Percentiles rank a stretch among this genome's conserved stretches.
These are phyloP conservation scores for Pemphredon lugubris DNA, from an alignment of 2,888 invertebrate genomes.

Conservation along the genomic window DNA sequence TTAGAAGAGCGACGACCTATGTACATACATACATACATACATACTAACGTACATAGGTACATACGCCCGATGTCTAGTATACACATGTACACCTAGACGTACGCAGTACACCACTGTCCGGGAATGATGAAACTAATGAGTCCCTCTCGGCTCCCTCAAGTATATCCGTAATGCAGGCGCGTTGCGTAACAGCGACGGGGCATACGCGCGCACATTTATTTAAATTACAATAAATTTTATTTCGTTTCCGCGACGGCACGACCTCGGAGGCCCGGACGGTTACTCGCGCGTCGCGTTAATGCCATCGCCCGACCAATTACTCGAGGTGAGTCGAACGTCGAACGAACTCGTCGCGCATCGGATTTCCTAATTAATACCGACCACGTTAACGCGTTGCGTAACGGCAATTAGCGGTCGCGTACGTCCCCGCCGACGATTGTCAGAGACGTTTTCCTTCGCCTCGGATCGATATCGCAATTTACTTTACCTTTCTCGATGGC, in stretches of 20 bases:
- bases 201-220: conserved; percentile 37
- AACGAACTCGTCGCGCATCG: conserved; percentile 23
- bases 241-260: neutral
- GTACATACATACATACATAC: conserved; percentile 26
- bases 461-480: conserved; percentile 7
- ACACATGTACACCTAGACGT: conserved; percentile 3
- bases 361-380: conserved; percentile 56
- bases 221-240: conserved; percentile 41
- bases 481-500: neutral
- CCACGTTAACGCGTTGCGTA: conserved; percentile 19
- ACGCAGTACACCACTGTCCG: conserved; percentile 29
- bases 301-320: conserved; percentile 32
- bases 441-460: conserved; percentile 14
- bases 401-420: conserved; percentile 40
- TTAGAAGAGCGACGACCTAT: conserved; percentile 64
- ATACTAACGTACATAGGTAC: no score
- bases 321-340: conserved; percentile 13
- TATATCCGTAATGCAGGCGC: conserved; percentile 47
- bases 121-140: conserved; percentile 65
- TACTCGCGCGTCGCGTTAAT: conserved; percentile 11
- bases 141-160: conserved; percentile 52
- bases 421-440: conserved; percentile 7
- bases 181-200: conserved; percentile 48
- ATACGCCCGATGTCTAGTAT: neutral
- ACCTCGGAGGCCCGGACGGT: neutral